phyloP scores from a whole-genome alignment of 1,140 invertebrate species.

The Drosophila dunni region DNA sequence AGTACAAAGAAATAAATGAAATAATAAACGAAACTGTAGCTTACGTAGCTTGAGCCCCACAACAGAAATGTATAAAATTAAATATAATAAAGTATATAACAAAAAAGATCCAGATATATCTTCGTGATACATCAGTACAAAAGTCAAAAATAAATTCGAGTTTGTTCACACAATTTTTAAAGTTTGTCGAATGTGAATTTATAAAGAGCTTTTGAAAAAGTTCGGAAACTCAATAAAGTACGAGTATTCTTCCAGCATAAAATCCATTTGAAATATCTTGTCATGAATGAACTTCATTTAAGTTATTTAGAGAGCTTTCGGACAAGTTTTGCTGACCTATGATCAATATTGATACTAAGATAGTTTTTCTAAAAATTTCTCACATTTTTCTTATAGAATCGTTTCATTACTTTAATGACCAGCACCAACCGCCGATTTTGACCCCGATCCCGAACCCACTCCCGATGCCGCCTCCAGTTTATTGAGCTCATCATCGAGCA shows the following conservation, averaged over 20 bases:
- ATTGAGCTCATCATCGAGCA: conserved; percentile 79
- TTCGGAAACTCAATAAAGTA: neutral
- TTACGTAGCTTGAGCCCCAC: conserved; percentile 80
- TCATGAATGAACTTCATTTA: conserved; percentile 6
- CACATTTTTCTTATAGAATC: neutral
- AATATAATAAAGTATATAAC: conserved; percentile 13
- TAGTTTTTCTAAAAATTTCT: neutral
- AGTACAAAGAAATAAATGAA: conserved; percentile 52
- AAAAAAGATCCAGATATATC: conserved; percentile 23
- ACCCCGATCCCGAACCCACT: neutral
- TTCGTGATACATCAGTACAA: conserved; percentile 18
- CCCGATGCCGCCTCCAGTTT: conserved; percentile 58
- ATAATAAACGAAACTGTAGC: conserved; percentile 60
- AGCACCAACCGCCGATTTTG: conserved; percentile 27
- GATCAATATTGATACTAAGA: conserved; percentile 1
- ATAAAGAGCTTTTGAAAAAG: conserved; percentile 13
- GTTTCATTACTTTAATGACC: conserved; percentile 13
- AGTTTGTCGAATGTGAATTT: conserved; percentile 8
- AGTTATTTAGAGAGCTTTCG: neutral
- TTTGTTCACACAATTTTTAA: conserved; percentile 25
- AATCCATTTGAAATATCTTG: neutral
- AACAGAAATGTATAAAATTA: conserved; percentile 55
- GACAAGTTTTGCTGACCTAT: conserved; percentile 8
- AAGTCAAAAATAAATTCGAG: conserved; percentile 56
- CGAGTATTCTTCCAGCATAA: conserved; percentile 1